Evolutionary conservation across 30 jellyfish, hydroid and myxozoan species (phyloP), one percentile per base, ranked within the genome.

Genomic region (Nemopilema nomurai): DNA sequence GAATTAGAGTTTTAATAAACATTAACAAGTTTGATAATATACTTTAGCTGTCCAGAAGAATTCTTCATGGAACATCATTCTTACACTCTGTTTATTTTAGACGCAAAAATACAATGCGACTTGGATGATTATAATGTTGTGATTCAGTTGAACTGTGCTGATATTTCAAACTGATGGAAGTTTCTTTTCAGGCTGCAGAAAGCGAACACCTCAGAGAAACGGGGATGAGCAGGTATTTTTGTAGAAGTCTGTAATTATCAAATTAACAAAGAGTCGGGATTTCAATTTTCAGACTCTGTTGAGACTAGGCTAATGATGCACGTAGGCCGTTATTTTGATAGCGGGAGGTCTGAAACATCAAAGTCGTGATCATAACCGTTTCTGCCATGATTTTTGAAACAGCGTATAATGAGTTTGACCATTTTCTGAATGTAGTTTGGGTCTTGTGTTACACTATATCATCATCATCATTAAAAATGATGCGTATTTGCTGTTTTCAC

Each of bases 201-300:
- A 79, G 67, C 74, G 80, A 41, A 62, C 88, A 20, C 80, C 88
- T 51, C 22, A 29, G 13, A 66, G 28, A 20, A 28, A 79, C 31
- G 29, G 28, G 0, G 73, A 79, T 28, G 71, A 62, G 41, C 57
- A 79, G 72, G 88, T 79, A 79, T 24, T 13, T 28, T 69, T 1
- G 19, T n/a, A 22, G 17, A n/a, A n/a, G n/a, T n/a, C n/a, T n/a
- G 18, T 71, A 23, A 7, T 7, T 18, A 8, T 71, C 26, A 63
- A 77, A 24, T 20, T 19, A 31, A 0, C 21, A n/a, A 8, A 4
- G 13, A 50, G 51, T 18, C 4, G 29, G 1, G 18, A 18, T 51
- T 7, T 76, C 22, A 8, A 1, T 9, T 13, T 8, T 49, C 20
- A 24, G 1, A 20, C 49, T 16, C 28, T 16, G 25, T 49, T 76